These are phyloP conservation scores for Ailurus styani DNA, from an alignment of 2,113 vertebrate genomes.

Conservation along the genomic window DNA sequence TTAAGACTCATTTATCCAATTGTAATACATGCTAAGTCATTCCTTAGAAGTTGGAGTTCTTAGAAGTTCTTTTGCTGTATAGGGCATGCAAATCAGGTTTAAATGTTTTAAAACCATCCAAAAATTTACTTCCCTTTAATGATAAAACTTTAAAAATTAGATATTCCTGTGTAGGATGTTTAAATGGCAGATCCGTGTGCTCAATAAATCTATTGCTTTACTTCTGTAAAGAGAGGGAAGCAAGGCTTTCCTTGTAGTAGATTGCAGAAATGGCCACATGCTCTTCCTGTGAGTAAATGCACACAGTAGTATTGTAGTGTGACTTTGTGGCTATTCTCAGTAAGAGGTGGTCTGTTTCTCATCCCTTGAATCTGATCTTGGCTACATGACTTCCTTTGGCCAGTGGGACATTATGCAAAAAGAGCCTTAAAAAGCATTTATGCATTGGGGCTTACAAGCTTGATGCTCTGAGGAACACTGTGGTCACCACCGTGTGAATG, in stretches of 20 bases:
- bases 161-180: neutral
- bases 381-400: neutral
- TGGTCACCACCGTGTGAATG: neutral
- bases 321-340: neutral
- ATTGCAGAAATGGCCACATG: neutral
- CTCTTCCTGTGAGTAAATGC: neutral
- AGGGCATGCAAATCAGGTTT: neutral
- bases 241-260: neutral
- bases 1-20: neutral
- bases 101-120: neutral
- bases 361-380: neutral
- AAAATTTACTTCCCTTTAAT: neutral
- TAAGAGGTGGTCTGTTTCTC: neutral
- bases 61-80: neutral
- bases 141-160: neutral
- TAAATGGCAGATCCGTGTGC: neutral
- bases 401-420: neutral
- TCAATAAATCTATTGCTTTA: neutral
- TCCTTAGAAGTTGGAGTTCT: neutral
- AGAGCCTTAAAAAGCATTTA: neutral
- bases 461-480: neutral
- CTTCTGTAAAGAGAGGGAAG: neutral
- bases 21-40: neutral
- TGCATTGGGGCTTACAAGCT: neutral
- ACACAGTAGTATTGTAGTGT: neutral